Evolutionary conservation across 2,113 vertebrate species (phyloP), one percentile per base, ranked within the genome.

Genomic region (Mastomys coucha): DNA sequence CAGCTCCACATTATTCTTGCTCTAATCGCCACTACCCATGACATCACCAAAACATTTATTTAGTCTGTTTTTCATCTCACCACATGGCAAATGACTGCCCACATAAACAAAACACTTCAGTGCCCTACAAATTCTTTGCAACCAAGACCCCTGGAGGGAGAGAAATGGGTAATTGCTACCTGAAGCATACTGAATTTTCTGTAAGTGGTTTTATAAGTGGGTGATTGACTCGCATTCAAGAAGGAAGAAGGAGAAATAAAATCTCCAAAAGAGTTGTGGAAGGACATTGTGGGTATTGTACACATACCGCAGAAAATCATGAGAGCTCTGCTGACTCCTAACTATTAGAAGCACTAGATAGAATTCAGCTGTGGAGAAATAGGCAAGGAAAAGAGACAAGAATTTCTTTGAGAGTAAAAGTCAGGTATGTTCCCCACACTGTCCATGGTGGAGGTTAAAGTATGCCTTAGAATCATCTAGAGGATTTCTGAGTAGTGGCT

Each of bases 101-200:
- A 85, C 82, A 97, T 97, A 98, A 98, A 98, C 97, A 98, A 97
- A 97, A 97, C 96, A 97, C 97, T 98, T 98, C 94, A 96, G 89
- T 85, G 97, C 97, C 96, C 51, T 95, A 96, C 77, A 92, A 97
- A 97, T 93, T 97, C 97, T 95, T 98, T 98, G 97, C 96, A 93
- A 82, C 77, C 96, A 93, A 97, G 96, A 97, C 90, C 87, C 89
- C 39, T 76, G 51, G 82, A 94, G 91, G 96, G 73, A 95, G 56
- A 92, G 86, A 92, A 93, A 96, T 69, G 24, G 86, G 4, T 86
- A 96, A 96, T 31, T 94, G 89, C 60, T 85, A 93, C 88, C 89
- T 96, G 86, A 96, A 89, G 94, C 67, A 94, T 7, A 88, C 26
- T 67, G n/a, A 94, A 85, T 91, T 97, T 96, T 97, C 93, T 95